These are phyloP conservation scores for Alligator mississippiensis DNA, from an alignment of 2,113 vertebrate genomes.

Conservation along the genomic window DNA sequence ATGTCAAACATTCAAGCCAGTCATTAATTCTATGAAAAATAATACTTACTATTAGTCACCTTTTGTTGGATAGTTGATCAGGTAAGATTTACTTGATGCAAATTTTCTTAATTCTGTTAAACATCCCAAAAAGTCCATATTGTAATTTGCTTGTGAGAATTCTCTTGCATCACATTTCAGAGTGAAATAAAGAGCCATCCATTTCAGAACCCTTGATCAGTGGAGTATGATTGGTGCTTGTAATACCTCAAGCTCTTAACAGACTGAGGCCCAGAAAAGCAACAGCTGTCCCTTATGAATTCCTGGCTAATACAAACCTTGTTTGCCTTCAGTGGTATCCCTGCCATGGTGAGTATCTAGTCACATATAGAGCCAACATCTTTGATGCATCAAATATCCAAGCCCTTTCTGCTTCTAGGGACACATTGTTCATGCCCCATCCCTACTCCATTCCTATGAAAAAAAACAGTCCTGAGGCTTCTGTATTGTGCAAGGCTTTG, in stretches of 20 bases:
- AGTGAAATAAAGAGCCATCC: neutral
- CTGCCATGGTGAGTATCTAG: neutral
- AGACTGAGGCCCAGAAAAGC: constrained; percentile 3
- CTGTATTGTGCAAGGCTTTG: neutral
- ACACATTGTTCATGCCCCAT: neutral
- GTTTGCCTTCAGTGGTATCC: neutral
- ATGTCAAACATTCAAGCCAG: neutral
- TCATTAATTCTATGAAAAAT: neutral
- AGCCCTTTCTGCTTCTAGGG: neutral
- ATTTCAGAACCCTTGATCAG: neutral
- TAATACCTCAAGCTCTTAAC: neutral
- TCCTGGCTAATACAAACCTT: neutral
- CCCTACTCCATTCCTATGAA: neutral
- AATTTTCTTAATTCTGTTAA: neutral
- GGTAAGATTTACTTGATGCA: neutral
- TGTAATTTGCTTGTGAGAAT: neutral
- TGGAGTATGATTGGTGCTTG: neutral
- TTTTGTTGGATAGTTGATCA: neutral
- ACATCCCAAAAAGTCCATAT: neutral
- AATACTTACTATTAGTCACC: neutral
- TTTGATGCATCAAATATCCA: neutral
- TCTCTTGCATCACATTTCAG: neutral
- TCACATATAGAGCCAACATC: neutral
- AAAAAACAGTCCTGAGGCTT: neutral
- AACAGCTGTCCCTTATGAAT: neutral